Conservation (phyloP, 2,888 invertebrate genomes). For the Acronicta leporina region DNA sequence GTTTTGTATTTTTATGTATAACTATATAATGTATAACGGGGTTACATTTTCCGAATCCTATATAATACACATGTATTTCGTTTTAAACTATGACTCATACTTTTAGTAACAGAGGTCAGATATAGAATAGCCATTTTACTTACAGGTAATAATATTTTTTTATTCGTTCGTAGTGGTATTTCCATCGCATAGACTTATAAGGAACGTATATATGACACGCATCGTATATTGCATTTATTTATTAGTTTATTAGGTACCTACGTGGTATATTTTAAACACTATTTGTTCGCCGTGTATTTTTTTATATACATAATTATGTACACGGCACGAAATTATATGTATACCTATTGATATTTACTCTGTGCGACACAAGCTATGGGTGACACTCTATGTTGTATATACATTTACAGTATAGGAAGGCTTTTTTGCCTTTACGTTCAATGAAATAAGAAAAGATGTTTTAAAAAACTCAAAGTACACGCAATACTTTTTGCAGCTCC, state of each 20-base stretch:
- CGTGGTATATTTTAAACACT: conserved; percentile 26
- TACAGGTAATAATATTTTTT: neutral
- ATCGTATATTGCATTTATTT: conserved; percentile 52
- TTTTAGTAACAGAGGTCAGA: neutral
- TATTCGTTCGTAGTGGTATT: conserved; percentile 43
- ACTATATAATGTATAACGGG: too few species aligned
- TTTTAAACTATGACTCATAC: conserved; percentile 2
- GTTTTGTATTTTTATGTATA: too few species aligned
- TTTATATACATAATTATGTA: too few species aligned
- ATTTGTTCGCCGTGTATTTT: conserved; percentile 23
- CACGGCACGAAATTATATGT: conserved; percentile 18
- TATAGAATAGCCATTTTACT: neutral
- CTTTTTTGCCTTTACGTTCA: too few species aligned
- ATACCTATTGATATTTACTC: conserved; percentile 19
- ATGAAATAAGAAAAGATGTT: too few species aligned
- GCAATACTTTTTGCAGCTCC: too few species aligned
- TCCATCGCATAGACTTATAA: conserved; percentile 41
- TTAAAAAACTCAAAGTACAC: too few species aligned
- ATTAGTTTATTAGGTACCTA: conserved; percentile 44
- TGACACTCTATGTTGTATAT: conserved; percentile 33
- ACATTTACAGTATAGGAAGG: neutral
- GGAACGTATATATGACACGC: conserved; percentile 44
- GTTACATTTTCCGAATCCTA: neutral
- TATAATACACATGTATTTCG: neutral
- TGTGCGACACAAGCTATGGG: conserved; percentile 40